Conservation (phyloP, 30 jellyfish, hydroid and myxozoan species). For the Hydractinia echinata region DNA sequence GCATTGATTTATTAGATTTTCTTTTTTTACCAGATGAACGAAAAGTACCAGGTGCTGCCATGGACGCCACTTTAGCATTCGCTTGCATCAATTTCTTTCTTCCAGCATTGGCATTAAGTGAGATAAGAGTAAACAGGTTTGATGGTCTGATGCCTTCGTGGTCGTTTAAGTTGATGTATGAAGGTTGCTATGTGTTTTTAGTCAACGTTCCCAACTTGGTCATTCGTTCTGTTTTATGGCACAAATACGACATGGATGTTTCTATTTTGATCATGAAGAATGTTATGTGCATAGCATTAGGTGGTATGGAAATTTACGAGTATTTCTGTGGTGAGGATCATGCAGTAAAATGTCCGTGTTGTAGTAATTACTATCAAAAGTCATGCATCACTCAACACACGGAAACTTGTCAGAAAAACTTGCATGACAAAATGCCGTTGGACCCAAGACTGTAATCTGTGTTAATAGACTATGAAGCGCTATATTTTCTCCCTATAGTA, state of each 20-base stretch:
- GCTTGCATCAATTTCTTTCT: constrained; percentile 73
- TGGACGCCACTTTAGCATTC: constrained; percentile 64
- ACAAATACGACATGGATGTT: constrained; percentile 68
- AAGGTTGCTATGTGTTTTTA: constrained; percentile 48
- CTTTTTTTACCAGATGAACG: constrained; percentile 47
- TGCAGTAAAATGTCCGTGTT: constrained; percentile 58
- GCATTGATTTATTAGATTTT: constrained; percentile 81
- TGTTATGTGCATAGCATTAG: constrained; percentile 81
- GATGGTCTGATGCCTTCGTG: constrained; percentile 71
- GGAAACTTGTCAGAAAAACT: constrained; percentile 24
- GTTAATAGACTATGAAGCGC: too few species aligned
- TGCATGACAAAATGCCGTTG: background rate
- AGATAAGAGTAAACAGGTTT: constrained; percentile 56
- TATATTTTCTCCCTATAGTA: too few species aligned
- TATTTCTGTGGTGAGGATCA: constrained; percentile 48
- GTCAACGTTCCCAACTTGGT: constrained; percentile 86
- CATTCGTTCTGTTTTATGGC: constrained; percentile 90
- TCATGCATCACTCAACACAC: constrained; percentile 37
- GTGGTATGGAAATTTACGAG: constrained; percentile 63
- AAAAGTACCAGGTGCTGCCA: constrained; percentile 41
- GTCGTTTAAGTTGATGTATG: constrained; percentile 57
- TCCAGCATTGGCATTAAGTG: constrained; percentile 81
- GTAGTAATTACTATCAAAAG: constrained; percentile 47
- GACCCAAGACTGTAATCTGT: background rate
- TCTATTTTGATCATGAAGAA: constrained; percentile 89